Conservation (phyloP, 30 jellyfish, hydroid and myxozoan genomes). For the Phacellophora camtschatica region DNA sequence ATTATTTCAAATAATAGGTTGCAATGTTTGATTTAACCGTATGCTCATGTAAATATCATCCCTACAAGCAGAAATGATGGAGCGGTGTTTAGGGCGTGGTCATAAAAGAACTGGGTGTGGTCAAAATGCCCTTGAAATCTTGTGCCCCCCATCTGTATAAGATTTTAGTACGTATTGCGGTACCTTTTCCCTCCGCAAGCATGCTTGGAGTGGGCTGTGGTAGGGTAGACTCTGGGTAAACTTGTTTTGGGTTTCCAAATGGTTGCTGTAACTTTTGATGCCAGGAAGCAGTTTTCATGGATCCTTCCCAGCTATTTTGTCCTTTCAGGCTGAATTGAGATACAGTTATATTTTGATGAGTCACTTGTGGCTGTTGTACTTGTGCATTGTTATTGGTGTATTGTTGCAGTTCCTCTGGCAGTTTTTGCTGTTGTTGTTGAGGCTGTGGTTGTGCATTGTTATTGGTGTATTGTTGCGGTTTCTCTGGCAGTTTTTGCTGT, state of each 20-base stretch:
- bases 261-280: conserved; percentile 60
- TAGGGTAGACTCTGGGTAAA: conserved; percentile 40
- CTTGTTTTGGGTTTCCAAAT: conserved; percentile 50
- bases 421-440: conserved; percentile 1
- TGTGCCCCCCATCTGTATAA: too few species aligned
- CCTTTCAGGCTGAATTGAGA: background rate
- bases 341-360: background rate
- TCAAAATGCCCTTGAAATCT: too few species aligned
- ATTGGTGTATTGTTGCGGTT: background rate
- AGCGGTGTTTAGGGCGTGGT: too few species aligned
- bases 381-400: background rate
- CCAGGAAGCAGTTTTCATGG: conserved; percentile 23
- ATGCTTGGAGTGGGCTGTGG: conserved; percentile 32
- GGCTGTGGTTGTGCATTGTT: background rate
- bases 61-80: too few species aligned
- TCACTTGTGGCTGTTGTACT: background rate
- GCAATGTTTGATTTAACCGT: too few species aligned
- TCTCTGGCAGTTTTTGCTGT: background rate
- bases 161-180: background rate
- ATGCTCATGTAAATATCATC: too few species aligned
- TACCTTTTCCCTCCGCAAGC: conserved; percentile 7
- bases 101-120: too few species aligned
- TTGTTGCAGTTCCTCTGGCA: background rate
- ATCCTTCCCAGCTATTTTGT: background rate
- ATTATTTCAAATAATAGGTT: too few species aligned